Base-by-base conservation (phyloP, 2,888 invertebrate genomes). In the Ptilodon capucinus region DNA sequence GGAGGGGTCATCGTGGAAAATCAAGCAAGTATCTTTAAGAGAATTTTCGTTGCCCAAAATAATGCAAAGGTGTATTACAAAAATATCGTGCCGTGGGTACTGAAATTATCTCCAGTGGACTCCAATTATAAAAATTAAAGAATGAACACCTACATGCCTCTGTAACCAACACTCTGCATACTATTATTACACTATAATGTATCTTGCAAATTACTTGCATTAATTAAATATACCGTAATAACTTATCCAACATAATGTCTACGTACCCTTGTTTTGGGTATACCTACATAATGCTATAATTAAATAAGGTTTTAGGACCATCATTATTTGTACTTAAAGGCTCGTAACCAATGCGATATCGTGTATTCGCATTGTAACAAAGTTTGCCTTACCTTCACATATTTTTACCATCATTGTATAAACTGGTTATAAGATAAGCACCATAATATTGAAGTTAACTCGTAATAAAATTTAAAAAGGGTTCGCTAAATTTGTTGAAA, bases 1-100 rank as follows among this genome's bases (percentile, higher is more conserved):
- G 95, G 95, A n/a, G 95, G 95, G n/a, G 91, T 95, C 0, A 91
- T 95, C 40, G 94, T 94, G 0, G 93, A 92, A 49, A 95, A 95
- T 77, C 80, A 92, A 74, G 93, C 93, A 74, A 65, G 59, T 46
- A 36, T 17, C 1, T 36, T 30, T 17, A 3, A 13, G 13, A 7
- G 13, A 34, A 14, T 34, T 13, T n/a, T n/a, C n/a, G n/a, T n/a
- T n/a, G n/a, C n/a, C n/a, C n/a, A n/a, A n/a, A n/a, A n/a, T n/a
- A n/a, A n/a, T n/a, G n/a, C n/a, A n/a, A n/a, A n/a, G n/a, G n/a
- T n/a, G n/a, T n/a, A n/a, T n/a, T n/a, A n/a, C n/a, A n/a, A n/a
- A n/a, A n/a, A n/a, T n/a, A n/a, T n/a, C n/a, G n/a, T n/a, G n/a
- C n/a, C n/a, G n/a, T n/a, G n/a, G n/a, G n/a, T n/a, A n/a, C n/a